Evolutionary conservation across 2,888 invertebrate species (phyloP).

Genomic region (Lithosia quadra): DNA sequence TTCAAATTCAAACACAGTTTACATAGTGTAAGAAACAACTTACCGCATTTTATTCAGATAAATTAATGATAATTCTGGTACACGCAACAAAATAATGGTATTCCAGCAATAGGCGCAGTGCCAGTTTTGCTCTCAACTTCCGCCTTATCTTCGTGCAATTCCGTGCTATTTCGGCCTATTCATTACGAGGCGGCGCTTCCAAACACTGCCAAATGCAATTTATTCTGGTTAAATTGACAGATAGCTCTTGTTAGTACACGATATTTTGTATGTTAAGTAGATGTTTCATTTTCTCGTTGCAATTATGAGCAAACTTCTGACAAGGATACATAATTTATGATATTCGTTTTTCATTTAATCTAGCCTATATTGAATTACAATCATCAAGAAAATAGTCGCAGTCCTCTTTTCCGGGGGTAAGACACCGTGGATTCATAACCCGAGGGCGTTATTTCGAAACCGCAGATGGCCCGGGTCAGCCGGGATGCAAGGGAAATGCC

Average conservation of each 20-base stretch:
- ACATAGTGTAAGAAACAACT: neutral
- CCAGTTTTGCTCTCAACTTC: constrained; percentile 36
- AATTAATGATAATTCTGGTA: constrained; percentile 37
- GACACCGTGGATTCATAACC: no score
- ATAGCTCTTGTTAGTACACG: constrained; percentile 9
- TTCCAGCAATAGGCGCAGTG: constrained; percentile 53
- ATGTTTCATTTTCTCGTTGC: constrained; percentile 4
- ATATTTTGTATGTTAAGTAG: neutral
- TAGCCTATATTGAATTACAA: neutral
- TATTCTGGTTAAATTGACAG: constrained; percentile 37
- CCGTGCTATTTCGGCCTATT: constrained; percentile 42
- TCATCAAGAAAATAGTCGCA: no score
- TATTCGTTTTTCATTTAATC: neutral
- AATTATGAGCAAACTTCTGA: neutral
- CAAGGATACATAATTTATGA: neutral
- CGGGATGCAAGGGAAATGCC: no score
- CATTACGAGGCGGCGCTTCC: constrained; percentile 42
- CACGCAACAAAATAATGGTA: constrained; percentile 55
- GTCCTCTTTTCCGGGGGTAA: no score
- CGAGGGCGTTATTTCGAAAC: no score
- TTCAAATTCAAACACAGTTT: no score
- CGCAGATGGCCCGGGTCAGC: no score
- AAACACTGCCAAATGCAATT: constrained; percentile 44
- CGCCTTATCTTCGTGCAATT: neutral
- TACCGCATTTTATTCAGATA: constrained; percentile 20